These are phyloP conservation scores for Andricus quercusramuli DNA, from an alignment of 2,888 invertebrate genomes.

Conservation along the genomic window DNA sequence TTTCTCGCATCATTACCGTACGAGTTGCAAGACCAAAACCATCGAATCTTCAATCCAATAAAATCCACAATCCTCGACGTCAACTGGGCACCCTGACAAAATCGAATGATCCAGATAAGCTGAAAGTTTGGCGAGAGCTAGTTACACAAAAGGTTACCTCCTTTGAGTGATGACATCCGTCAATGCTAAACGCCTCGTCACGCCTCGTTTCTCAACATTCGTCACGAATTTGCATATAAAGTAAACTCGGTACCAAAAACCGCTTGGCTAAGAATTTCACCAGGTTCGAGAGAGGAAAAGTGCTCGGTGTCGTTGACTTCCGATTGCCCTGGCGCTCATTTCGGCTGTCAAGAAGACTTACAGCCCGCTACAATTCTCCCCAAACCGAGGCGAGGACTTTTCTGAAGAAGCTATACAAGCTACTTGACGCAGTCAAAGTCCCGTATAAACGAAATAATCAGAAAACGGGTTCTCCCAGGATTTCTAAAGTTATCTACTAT, in stretches of 20 bases:
- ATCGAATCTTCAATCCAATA: too few species aligned
- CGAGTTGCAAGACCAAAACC: too few species aligned
- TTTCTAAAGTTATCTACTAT: slow-evolving; percentile 61
- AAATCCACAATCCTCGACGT: too few species aligned
- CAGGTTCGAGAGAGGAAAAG: slow-evolving; percentile 47
- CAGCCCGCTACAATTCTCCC: slow-evolving; percentile 64
- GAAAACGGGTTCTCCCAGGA: not conserved
- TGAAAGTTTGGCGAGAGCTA: not conserved
- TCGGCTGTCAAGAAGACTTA: slow-evolving; percentile 75
- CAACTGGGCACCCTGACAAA: not conserved
- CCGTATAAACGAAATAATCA: slow-evolving; percentile 65
- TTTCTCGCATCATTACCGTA: too few species aligned
- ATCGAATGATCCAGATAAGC: not conserved
- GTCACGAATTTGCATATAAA: slow-evolving; percentile 75
- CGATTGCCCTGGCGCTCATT: slow-evolving; percentile 74
- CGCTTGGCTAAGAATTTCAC: slow-evolving; percentile 45
- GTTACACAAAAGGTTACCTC: slow-evolving; percentile 14
- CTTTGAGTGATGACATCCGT: slow-evolving; percentile 37
- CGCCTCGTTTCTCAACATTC: slow-evolving; percentile 65
- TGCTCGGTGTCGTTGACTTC: slow-evolving; percentile 62
- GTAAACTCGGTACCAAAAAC: slow-evolving; percentile 64
- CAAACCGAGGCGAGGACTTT: slow-evolving; percentile 45
- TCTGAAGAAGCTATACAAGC: slow-evolving; percentile 41
- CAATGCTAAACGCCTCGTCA: slow-evolving; percentile 66
- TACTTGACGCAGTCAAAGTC: slow-evolving; percentile 61